These are phyloP conservation scores for Rutpela maculata DNA, from an alignment of 2,888 invertebrate genomes.

Conservation along the genomic window DNA sequence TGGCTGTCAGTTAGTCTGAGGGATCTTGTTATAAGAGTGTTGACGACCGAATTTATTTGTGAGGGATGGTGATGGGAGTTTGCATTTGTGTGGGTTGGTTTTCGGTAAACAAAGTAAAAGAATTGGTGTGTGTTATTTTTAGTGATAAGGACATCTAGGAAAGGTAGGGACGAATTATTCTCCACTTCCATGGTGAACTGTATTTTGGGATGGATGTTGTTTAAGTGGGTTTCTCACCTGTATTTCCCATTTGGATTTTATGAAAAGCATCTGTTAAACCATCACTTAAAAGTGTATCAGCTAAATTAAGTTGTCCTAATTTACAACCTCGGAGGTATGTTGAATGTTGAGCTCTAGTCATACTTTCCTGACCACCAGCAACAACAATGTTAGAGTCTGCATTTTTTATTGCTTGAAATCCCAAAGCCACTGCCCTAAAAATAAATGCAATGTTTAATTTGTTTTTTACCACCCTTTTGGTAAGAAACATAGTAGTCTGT, in stretches of 20 bases:
- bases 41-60: too few relatives aligned
- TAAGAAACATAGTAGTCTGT: too few relatives aligned
- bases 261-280: constrained; percentile 86
- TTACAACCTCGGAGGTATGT: constrained; percentile 81
- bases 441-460: not conserved
- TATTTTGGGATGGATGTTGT: too few relatives aligned
- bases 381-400: constrained; percentile 83
- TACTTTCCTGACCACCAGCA: constrained; percentile 89
- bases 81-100: too few relatives aligned
- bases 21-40: too few relatives aligned
- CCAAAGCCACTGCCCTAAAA: constrained; percentile 80
- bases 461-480: not conserved
- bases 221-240: constrained; percentile 78
- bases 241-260: constrained; percentile 86
- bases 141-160: too few relatives aligned
- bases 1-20: too few relatives aligned
- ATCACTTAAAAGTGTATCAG: constrained; percentile 82
- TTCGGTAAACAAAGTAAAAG: too few relatives aligned
- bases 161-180: too few relatives aligned
- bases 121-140: too few relatives aligned
- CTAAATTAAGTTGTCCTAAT: constrained; percentile 79
- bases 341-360: constrained; percentile 86
- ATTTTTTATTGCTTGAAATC: constrained; percentile 80
- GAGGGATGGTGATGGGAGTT: too few relatives aligned
- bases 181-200: too few relatives aligned